Base-by-base conservation (phyloP, 1,140 invertebrate species). In the Epicauta chinensis region DNA sequence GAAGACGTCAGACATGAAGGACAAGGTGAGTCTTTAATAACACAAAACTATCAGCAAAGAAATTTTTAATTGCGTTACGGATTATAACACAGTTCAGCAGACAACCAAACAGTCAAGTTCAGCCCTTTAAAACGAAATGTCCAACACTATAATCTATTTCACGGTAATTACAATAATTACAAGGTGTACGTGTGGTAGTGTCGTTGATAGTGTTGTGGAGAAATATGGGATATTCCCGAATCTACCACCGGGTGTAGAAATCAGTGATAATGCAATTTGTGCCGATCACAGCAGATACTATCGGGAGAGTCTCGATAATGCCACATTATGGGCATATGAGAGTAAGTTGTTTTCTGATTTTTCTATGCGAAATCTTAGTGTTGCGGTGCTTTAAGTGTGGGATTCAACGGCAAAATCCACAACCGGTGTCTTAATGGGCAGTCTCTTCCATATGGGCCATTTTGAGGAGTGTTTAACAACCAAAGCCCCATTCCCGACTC, bases 321-420 rank as follows among this genome's bases (percentile, higher is more conserved):
- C 58, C 34, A 61, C 61, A 7, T 30, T 65, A 17, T 65, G 63
- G 63, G 63, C 63, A 2, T 55, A 62, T 47, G 61, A 65, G 52
- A 65, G 63, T 65, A 57, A 54, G 56, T 60, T 48, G 10, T 36
- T 38, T 34, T 2, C 31, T 16, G 9, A 34, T 14, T 9, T 50
- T 10, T n/a, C 2, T n/a, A 35, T 14, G 31, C n/a, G 12, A 23
- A 3, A 23, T 1, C 7, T 1, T 23, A 23, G 41, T 32, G 1
- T n/a, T 55, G 45, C 34, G 43, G 2, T 16, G 12, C 14, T 68
- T 59, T 44, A 63, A 79, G 78, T 80, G 67, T 82, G 79, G 73
- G 81, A 82, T 58, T 69, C 80, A 0, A 76, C 78, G 32, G 74
- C 76, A 3, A 79, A 80, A 44, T 73, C 80, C 46, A 75, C 80